Evolutionary conservation across 1,140 invertebrate species (phyloP).

Genomic region (Aphaenogaster floridana): DNA sequence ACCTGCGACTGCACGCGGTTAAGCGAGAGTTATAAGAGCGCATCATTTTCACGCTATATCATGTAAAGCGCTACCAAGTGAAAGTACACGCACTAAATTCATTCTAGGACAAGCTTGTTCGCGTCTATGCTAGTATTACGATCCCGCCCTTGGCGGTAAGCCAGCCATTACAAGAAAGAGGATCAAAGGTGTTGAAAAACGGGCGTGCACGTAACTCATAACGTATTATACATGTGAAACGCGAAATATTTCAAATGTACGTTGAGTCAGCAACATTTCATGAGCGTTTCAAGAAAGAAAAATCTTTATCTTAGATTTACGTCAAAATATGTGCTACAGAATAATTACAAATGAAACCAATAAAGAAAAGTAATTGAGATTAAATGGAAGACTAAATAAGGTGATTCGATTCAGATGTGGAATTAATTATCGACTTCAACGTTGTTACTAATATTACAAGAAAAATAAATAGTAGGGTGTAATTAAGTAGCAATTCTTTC

Average conservation of each 20-base stretch:
- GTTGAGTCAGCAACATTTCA: not conserved
- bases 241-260: not conserved
- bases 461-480: not conserved
- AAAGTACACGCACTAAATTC: conserved; percentile 60
- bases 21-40: conserved; percentile 9
- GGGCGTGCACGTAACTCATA: conserved; percentile 55
- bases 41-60: conserved; percentile 30
- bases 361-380: not conserved
- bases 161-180: conserved; percentile 66
- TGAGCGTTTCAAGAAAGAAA: not conserved
- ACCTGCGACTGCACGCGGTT: not conserved
- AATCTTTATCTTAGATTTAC: not conserved
- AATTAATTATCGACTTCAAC: not conserved
- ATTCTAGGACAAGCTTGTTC: conserved; percentile 25
- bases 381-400: not conserved
- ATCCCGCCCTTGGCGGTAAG: conserved; percentile 59
- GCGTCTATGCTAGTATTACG: conserved; percentile 1
- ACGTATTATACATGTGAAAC: not conserved
- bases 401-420: not conserved
- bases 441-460: not conserved
- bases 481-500: not conserved
- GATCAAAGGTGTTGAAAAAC: conserved; percentile 68
- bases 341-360: not conserved
- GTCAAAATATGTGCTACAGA: not conserved
- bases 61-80: conserved; percentile 49